Base-by-base conservation (phyloP, 2,888 invertebrate genomes). In the Salpingus planirostris region DNA sequence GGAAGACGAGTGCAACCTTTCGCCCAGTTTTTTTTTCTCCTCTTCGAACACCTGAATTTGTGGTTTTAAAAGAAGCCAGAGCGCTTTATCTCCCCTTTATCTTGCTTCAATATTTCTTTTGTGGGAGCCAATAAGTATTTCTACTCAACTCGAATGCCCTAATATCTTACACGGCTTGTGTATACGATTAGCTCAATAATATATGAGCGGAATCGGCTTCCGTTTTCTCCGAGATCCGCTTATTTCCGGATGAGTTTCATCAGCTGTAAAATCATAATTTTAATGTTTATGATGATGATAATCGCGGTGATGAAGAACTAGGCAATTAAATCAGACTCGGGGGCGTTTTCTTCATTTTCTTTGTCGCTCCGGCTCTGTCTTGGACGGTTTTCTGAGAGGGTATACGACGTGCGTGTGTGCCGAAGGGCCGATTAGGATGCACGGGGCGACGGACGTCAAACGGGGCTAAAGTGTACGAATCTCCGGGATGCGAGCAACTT, bases 81-180 rank as follows among this genome's bases (percentile, higher is more conserved):
- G 43, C 46, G 42, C 38, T 49, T 49, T 47, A 46, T 50, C 47
- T 45, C 40, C 33, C 37, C 44, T 48, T 53, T 52, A 50, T 52
- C 50, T 49, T 43, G 35, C 42, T 52, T 48, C 49, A 46, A 51
- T 50, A 50, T 49, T 52, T 50, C 51, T 49, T 51, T 50, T 51
- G 49, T 54, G 42, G 44, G 43, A 48, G 49, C 48, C 51, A 50
- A 51, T 50, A 50, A 50, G 49, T 47, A 47, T 46, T 47, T 40
- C 21, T 35, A 10, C 32, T 25, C 26, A 30, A 29, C 24, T 30
- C 30, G 25, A 32, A 34, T 33, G 32, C 29, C 31, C 25, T 38
- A 42, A 43, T 46, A 43, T 42, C 42, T 44, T 42, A 44, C 36
- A 36, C 36, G 37, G 28, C 29, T 36, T 35, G 39, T 36, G 10